These are phyloP conservation scores for Eupleurogrammus muticus DNA, from an alignment of 2,797 vertebrate genomes.

Conservation along the genomic window DNA sequence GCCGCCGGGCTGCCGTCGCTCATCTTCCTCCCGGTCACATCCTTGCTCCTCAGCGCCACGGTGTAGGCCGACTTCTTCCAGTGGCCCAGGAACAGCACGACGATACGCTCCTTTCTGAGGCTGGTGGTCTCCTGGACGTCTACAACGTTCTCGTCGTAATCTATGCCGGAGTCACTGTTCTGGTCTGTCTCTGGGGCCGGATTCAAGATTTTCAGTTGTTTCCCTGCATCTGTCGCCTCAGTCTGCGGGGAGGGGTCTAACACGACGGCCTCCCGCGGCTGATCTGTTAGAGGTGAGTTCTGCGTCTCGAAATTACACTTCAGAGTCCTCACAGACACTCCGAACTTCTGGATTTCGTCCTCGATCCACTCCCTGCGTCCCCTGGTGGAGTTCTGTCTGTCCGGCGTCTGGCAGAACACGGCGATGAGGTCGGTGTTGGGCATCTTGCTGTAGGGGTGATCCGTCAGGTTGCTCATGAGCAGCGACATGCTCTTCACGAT, in stretches of 20 bases:
- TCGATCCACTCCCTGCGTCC: slow-evolving; percentile 84
- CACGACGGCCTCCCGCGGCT: slow-evolving; percentile 28
- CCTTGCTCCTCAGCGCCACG: slow-evolving; percentile 76
- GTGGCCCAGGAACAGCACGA: slow-evolving; percentile 93
- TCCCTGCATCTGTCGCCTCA: slow-evolving; percentile 26
- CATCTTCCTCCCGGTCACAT: slow-evolving; percentile 77
- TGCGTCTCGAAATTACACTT: slow-evolving; percentile 90
- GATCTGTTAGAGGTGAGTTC: slow-evolving; percentile 45
- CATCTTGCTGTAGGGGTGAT: slow-evolving; percentile 85
- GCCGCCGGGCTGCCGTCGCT: slow-evolving; percentile 55
- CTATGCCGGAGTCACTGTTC: slow-evolving; percentile 84
- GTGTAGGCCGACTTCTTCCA: slow-evolving; percentile 93
- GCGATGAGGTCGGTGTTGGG: slow-evolving; percentile 84
- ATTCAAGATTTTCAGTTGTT: slow-evolving; percentile 32
- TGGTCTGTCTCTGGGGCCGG: slow-evolving; percentile 67
- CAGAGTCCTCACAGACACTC: slow-evolving; percentile 91
- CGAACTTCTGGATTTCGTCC: slow-evolving; percentile 91
- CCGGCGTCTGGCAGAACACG: slow-evolving; percentile 82
- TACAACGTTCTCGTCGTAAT: slow-evolving; percentile 77
- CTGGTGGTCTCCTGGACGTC: slow-evolving; percentile 83
- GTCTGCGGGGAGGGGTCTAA: slow-evolving; percentile 23
- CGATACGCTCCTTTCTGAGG: slow-evolving; percentile 92
- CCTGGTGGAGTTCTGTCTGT: slow-evolving; percentile 72
- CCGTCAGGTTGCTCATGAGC: slow-evolving; percentile 87
- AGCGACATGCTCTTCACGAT: slow-evolving; percentile 92